phyloP scores from a whole-genome alignment of 92 coral and sea anemone genomes.

The Hydrozoanthus gracilis region DNA sequence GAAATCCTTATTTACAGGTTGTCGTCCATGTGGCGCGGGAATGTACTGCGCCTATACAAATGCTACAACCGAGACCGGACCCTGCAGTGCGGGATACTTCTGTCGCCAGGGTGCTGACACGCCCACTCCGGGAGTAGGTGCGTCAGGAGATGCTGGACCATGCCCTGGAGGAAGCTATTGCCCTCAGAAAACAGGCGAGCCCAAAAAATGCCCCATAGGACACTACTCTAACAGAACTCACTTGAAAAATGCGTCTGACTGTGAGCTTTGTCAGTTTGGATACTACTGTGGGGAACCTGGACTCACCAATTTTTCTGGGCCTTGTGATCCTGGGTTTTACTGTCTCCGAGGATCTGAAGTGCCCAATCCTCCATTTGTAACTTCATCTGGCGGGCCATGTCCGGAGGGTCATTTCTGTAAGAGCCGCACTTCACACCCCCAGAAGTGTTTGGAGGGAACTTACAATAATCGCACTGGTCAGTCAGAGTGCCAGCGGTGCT shows the following conservation, averaged over 20 bases:
- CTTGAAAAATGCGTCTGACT: conserved; percentile 69
- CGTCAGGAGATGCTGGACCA: conserved; percentile 92
- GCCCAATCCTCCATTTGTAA: conserved; percentile 86
- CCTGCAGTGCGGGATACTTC: conserved; percentile 89
- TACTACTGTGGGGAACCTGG: conserved; percentile 93
- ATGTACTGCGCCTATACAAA: conserved; percentile 94
- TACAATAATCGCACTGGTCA: conserved; percentile 97
- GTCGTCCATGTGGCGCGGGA: conserved; percentile 95
- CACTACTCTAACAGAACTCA: conserved; percentile 87
- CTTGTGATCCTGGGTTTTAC: conserved; percentile 93
- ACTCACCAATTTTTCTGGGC: conserved; percentile 76
- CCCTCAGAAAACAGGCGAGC: conserved; percentile 86
- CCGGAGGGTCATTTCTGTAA: conserved; percentile 97
- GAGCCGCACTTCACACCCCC: conserved; percentile 84
- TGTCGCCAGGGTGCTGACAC: conserved; percentile 88
- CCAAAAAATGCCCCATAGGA: conserved; percentile 88
- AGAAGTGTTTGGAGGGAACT: conserved; percentile 88
- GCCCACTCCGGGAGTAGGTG: conserved; percentile 81
- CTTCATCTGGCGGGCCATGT: conserved; percentile 95
- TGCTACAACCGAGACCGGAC: conserved; percentile 87
- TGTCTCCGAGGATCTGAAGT: conserved; percentile 90
- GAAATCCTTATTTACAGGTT: conserved; percentile 61
- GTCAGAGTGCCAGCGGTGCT: conserved; percentile 78
- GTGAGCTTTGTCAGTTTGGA: conserved; percentile 88
- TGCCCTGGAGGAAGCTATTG: conserved; percentile 92